Conservation (phyloP, 2,797 vertebrate species). For the Manis crassicaudata region DNA sequence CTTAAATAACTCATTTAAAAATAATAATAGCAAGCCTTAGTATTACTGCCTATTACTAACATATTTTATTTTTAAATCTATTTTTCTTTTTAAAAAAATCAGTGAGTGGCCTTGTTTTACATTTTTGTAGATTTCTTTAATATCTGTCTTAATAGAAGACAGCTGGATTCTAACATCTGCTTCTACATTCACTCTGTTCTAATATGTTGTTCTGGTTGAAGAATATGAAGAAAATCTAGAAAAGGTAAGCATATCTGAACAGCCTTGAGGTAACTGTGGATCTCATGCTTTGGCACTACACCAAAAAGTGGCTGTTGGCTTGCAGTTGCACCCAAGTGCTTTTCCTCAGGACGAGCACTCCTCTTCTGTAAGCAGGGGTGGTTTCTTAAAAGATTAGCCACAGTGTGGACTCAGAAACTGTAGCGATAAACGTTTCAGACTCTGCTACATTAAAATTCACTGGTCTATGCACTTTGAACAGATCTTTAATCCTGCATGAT, state of each 20-base stretch:
- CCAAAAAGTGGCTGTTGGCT: background rate
- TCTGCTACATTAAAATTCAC: background rate
- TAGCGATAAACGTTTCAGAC: background rate
- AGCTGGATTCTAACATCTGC: conserved; percentile 3
- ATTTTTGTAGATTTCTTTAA: conserved; percentile 40
- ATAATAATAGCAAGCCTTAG: background rate
- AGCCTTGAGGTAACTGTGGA: background rate
- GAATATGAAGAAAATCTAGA: conserved; percentile 26
- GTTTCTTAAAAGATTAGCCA: background rate
- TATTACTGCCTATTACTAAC: background rate
- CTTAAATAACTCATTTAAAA: conserved; percentile 26
- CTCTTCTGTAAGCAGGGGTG: background rate
- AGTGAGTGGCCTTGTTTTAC: background rate
- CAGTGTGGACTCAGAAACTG: background rate
- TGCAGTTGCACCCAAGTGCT: background rate
- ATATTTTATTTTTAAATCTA: background rate
- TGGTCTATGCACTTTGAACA: background rate
- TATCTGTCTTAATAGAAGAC: conserved; percentile 26
- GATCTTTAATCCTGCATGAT: background rate
- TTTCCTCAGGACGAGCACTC: background rate
- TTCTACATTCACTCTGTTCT: conserved; percentile 27
- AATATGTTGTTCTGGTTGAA: conserved; percentile 43
- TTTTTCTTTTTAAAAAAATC: background rate
- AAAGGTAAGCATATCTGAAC: background rate
- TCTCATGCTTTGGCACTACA: background rate